Conservation (phyloP, 2,113 vertebrate species). For the Engystomops pustulosus region DNA sequence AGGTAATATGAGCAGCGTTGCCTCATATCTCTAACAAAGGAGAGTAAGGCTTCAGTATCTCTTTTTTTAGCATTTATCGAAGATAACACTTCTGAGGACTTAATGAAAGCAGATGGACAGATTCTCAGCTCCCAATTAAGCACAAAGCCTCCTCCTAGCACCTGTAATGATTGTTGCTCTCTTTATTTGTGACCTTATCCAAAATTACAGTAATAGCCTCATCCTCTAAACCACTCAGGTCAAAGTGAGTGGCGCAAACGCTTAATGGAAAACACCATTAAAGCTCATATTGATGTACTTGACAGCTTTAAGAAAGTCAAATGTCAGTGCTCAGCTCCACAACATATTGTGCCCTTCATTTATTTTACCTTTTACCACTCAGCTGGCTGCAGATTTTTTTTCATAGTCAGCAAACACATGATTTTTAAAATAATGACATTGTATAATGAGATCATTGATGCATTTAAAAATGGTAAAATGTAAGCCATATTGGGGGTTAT, state of each 20-base stretch:
- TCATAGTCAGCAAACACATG: neutral
- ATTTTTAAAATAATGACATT: too few relatives aligned
- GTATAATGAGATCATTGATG: too few relatives aligned
- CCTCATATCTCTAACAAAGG: conserved; percentile 39
- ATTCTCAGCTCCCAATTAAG: conserved; percentile 21
- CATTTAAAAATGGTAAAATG: too few relatives aligned
- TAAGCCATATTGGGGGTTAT: too few relatives aligned
- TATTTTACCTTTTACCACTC: neutral
- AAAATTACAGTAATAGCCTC: conserved; percentile 37
- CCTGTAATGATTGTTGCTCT: conserved; percentile 16
- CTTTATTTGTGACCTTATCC: conserved; percentile 22
- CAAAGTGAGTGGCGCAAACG: neutral
- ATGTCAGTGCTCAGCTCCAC: conserved; percentile 18
- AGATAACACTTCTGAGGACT: conserved; percentile 29
- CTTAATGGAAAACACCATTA: conserved; percentile 16
- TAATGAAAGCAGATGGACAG: conserved; percentile 26
- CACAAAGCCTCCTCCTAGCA: conserved; percentile 16
- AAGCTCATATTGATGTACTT: conserved; percentile 24
- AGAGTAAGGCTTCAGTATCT: conserved; percentile 10
- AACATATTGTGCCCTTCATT: neutral
- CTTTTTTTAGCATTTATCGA: conserved; percentile 21
- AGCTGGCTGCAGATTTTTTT: neutral
- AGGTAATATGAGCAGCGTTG: conserved; percentile 15
- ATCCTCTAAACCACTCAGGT: conserved; percentile 19
- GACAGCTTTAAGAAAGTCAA: conserved; percentile 31